These are phyloP conservation scores for Prionace glauca DNA, from an alignment of 2,797 vertebrate species.

Conservation along the genomic window DNA sequence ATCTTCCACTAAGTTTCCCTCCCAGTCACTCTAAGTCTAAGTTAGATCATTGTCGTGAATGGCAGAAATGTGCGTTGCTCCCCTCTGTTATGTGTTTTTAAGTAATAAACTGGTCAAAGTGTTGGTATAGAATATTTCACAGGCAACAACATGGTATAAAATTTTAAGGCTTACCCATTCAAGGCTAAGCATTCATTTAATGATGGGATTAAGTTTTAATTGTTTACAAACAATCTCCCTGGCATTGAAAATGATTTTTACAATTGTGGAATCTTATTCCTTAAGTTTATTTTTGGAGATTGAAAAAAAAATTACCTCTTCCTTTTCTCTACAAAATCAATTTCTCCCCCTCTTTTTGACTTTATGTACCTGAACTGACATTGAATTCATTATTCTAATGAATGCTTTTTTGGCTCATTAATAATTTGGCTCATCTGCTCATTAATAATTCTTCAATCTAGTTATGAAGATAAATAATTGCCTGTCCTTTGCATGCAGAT, in stretches of 20 bases:
- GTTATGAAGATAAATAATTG: neutral
- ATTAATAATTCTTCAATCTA: neutral
- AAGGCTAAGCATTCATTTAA: neutral
- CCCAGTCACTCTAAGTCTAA: too few relatives aligned
- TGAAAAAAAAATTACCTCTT: neutral
- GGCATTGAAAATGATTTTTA: neutral
- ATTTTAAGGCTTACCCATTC: neutral
- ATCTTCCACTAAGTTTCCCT: too few relatives aligned
- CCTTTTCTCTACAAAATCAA: neutral
- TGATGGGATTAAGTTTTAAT: neutral
- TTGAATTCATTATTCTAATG: neutral
- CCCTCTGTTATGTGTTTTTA: neutral
- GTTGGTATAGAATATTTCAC: too few relatives aligned
- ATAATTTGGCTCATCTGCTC: too few relatives aligned
- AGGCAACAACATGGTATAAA: neutral
- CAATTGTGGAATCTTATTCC: neutral
- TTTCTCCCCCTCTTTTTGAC: neutral
- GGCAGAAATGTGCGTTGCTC: too few relatives aligned
- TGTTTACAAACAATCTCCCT: neutral
- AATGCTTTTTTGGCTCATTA: neutral
- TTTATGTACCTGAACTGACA: neutral
- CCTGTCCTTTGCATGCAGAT: neutral
- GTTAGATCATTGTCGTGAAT: too few relatives aligned
- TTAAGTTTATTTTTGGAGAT: neutral
- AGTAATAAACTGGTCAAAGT: too few relatives aligned